Evolutionary conservation across 2,113 vertebrate species (phyloP).

Genomic region (Bostrychus sinensis): DNA sequence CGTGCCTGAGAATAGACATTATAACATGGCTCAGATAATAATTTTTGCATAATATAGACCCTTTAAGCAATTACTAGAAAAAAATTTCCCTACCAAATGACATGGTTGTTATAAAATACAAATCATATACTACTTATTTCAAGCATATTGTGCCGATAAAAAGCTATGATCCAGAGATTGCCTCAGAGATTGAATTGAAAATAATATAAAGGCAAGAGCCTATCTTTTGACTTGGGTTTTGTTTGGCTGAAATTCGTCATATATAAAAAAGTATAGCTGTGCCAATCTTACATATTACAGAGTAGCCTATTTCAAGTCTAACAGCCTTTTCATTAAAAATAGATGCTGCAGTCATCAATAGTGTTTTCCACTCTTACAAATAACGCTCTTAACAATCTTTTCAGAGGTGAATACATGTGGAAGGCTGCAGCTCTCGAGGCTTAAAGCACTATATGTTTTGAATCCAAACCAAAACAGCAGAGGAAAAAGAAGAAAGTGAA

Average conservation of each 20-base stretch:
- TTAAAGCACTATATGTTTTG: neutral
- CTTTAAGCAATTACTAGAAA: no score
- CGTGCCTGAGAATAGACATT: no score
- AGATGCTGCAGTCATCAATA: neutral
- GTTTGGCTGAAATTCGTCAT: neutral
- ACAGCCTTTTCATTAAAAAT: neutral
- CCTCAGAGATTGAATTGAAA: no score
- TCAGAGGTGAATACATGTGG: neutral
- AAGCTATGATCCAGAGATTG: no score
- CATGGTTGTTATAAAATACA: no score
- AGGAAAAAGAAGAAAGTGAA: slow-evolving; percentile 23
- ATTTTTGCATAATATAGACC: no score
- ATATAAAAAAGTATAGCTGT: neutral
- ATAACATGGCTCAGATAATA: no score
- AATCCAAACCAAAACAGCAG: slow-evolving; percentile 6
- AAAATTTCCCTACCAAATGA: no score
- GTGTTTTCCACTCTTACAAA: neutral
- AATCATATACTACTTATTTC: no score
- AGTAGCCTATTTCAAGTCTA: neutral
- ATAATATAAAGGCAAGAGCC: no score
- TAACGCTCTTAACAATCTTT: neutral
- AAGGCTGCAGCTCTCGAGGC: neutral
- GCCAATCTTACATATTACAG: neutral
- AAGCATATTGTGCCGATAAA: no score
- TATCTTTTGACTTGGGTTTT: neutral